Evolutionary conservation across 2,797 vertebrate genomes (phyloP).

Genomic region (Falco concolor): DNA sequence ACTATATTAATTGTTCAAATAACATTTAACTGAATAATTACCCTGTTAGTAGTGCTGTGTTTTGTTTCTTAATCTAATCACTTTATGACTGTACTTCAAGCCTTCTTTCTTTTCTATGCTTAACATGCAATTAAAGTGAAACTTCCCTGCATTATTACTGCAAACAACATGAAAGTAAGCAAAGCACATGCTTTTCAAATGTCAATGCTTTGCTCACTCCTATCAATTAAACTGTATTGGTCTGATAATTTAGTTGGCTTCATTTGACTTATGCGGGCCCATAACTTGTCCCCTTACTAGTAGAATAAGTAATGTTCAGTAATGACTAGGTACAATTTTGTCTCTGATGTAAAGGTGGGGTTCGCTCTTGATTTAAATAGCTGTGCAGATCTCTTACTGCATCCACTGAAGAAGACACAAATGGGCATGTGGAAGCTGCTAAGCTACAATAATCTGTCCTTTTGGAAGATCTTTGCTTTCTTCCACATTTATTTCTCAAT

Average conservation of each 20-base stretch:
- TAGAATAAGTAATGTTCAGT: not conserved
- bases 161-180: not conserved
- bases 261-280: not conserved
- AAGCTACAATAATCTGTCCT: not conserved
- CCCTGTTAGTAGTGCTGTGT: not conserved
- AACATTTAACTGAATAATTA: not conserved
- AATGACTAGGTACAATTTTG: not conserved
- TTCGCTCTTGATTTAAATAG: not conserved
- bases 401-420: not conserved
- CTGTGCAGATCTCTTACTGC: not conserved
- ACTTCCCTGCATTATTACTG: not conserved
- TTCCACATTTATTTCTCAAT: not conserved
- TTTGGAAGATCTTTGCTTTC: not conserved
- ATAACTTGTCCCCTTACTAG: not conserved
- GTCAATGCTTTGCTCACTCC: not conserved
- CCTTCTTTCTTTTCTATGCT: not conserved
- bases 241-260: not conserved
- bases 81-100: not conserved
- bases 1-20: not conserved
- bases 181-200: not conserved
- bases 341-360: not conserved
- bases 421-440: rapidly evolving
- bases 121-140: not conserved
- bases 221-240: not conserved
- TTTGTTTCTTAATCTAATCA: constrained; percentile 23